Conservation (phyloP, 1,140 invertebrate genomes). For the Stenopsyche tienmushanensis region DNA sequence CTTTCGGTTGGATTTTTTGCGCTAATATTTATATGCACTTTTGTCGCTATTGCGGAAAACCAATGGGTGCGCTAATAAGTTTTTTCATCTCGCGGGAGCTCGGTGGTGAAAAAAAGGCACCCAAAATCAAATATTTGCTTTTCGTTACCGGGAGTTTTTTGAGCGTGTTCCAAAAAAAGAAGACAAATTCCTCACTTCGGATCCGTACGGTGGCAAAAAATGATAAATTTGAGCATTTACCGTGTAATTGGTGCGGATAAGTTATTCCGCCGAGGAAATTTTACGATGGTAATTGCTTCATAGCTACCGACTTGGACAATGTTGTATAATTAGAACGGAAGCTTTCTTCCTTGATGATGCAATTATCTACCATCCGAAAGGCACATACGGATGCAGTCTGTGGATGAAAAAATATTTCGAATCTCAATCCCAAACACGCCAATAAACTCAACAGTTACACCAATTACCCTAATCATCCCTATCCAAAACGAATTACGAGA, state of each 20-base stretch:
- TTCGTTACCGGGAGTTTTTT: constrained; percentile 33
- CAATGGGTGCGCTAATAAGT: background rate
- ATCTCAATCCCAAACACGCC: too few relatives aligned
- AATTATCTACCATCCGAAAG: too few relatives aligned
- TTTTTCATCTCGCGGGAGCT: background rate
- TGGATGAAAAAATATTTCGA: too few relatives aligned
- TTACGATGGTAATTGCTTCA: constrained; percentile 1
- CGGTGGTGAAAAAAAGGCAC: background rate
- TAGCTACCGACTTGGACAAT: background rate
- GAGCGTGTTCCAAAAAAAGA: background rate
- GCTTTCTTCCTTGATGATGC: background rate
- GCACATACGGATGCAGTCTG: too few relatives aligned
- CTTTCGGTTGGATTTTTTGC: constrained; percentile 1
- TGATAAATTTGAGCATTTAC: constrained; percentile 31
- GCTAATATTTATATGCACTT: background rate
- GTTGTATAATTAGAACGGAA: constrained; percentile 7
- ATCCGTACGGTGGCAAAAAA: constrained; percentile 11
- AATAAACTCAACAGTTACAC: too few relatives aligned
- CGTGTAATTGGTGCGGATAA: constrained; percentile 36
- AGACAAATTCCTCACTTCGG: background rate
- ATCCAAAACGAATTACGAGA: too few relatives aligned
- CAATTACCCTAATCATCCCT: too few relatives aligned
- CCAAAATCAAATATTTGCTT: constrained; percentile 37
- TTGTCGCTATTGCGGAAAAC: background rate
- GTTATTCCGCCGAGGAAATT: constrained; percentile 20